These are phyloP conservation scores for Plecturocebus donacophilus DNA, from an alignment of 2,113 vertebrate species.

Conservation along the genomic window DNA sequence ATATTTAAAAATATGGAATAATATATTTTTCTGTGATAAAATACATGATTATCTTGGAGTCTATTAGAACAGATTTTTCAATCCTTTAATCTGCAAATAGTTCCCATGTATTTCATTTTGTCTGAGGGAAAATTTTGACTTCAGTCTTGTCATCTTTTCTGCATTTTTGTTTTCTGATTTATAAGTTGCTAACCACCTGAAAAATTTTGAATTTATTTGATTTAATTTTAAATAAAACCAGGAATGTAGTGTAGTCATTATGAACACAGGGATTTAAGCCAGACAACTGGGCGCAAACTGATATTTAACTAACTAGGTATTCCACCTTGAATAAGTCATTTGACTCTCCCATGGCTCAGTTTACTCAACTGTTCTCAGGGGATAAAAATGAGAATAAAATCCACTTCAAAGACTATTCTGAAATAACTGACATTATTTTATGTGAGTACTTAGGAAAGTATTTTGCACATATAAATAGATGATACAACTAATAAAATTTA, in stretches of 20 bases:
- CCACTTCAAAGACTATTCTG: background rate
- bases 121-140: background rate
- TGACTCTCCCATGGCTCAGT: background rate
- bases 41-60: too few relatives aligned
- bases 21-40: background rate
- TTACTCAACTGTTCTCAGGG: background rate
- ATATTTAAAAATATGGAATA: background rate
- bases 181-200: background rate
- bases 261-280: background rate
- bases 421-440: background rate
- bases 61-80: background rate
- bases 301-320: background rate
- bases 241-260: rapidly evolving
- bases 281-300: background rate
- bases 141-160: background rate
- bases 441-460: background rate
- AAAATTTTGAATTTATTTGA: background rate
- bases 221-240: background rate
- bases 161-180: background rate
- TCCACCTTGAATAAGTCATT: background rate
- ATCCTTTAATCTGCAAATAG: background rate
- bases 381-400: background rate
- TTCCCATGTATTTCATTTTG: background rate
- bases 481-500: background rate
- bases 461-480: background rate